phyloP scores from a whole-genome alignment of 2,888 invertebrate species.

The Onchidella celtica region DNA sequence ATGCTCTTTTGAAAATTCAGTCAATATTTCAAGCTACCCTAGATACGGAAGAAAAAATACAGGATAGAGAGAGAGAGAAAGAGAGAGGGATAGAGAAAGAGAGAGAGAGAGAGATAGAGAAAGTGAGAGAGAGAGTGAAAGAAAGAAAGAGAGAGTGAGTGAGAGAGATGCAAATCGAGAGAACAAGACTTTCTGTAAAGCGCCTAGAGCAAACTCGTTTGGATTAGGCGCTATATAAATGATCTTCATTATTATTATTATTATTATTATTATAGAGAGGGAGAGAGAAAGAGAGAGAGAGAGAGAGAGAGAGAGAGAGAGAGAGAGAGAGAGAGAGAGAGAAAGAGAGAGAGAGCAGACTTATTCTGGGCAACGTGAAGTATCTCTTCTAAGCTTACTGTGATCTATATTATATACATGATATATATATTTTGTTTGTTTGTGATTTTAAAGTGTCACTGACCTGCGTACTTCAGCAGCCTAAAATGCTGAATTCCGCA shows the following conservation, averaged over 20 bases:
- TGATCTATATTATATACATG: no score
- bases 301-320: slow-evolving; percentile 11
- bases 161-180: slow-evolving; percentile 26
- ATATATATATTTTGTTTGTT: no score
- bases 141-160: slow-evolving; percentile 30
- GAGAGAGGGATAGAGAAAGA: neutral
- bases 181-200: no score
- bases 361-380: neutral
- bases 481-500: no score
- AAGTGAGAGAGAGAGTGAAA: slow-evolving; percentile 9
- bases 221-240: no score
- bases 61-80: slow-evolving; percentile 3
- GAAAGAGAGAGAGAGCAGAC: slow-evolving; percentile 17
- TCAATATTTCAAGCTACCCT: no score
- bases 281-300: slow-evolving; percentile 5
- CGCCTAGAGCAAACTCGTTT: no score
- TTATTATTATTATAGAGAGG: no score
- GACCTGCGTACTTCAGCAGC: no score
- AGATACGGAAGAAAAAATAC: neutral
- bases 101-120: neutral
- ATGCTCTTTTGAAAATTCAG: no score
- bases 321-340: slow-evolving; percentile 25
- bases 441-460: no score
- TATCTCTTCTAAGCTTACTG: neutral
- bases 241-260: no score